phyloP scores from a whole-genome alignment of 2,797 vertebrate species.

The Phylloscopus collybita region DNA sequence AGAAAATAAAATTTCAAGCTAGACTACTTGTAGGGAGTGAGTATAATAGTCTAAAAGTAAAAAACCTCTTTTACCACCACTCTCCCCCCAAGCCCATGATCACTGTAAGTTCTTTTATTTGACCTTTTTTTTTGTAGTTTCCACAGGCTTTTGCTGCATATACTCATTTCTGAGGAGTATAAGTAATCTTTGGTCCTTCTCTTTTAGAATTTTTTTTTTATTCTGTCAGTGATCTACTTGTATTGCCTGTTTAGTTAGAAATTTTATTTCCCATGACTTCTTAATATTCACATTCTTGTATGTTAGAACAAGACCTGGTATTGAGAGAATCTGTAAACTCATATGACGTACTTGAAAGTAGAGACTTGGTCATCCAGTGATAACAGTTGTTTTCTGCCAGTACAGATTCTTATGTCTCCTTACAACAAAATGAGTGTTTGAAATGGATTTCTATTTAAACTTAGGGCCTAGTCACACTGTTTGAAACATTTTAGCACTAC shows the following conservation, averaged over 20 bases:
- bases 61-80: neutral
- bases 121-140: neutral
- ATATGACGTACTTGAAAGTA: neutral
- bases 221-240: neutral
- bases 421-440: neutral
- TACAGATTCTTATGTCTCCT: neutral
- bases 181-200: neutral
- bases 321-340: neutral
- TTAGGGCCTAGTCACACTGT: neutral
- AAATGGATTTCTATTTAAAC: neutral
- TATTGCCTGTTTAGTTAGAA: neutral
- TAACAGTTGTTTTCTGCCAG: neutral
- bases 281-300: neutral
- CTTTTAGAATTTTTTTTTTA: neutral
- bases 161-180: neutral
- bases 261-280: neutral
- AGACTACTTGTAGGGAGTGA: neutral
- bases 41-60: neutral
- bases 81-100: accelerated
- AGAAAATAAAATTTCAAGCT: neutral
- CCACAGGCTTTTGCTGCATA: neutral
- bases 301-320: neutral
- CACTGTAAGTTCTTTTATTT: neutral
- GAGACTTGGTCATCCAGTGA: neutral
- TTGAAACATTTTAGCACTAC: neutral